phyloP scores from a whole-genome alignment of 2,797 vertebrate genomes.

The Sebastes aleutianus region DNA sequence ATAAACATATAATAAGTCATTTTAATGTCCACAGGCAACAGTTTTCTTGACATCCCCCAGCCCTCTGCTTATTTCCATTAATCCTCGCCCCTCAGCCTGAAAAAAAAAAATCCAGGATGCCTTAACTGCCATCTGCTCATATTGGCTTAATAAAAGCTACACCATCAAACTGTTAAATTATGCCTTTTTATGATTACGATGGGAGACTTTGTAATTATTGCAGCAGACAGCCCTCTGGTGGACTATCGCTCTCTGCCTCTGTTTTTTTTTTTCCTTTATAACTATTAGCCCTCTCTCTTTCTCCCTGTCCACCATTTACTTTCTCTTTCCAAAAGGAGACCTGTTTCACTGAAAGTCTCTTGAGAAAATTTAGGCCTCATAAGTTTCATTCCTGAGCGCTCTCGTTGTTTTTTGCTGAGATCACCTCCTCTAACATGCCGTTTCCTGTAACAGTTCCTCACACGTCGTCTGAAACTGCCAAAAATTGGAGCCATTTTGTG shows the following conservation, averaged over 20 bases:
- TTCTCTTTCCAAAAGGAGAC: not conserved
- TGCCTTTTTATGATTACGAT: constrained; percentile 75
- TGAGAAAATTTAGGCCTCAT: not conserved
- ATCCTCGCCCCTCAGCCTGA: constrained; percentile 56
- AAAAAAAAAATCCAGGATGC: constrained; percentile 58
- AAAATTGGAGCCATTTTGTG: not conserved
- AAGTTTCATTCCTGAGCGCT: constrained; percentile 4
- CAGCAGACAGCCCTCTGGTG: constrained; percentile 33
- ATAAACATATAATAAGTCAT: constrained; percentile 62
- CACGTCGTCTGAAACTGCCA: not conserved
- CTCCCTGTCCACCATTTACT: not conserved
- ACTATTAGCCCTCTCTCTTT: not conserved
- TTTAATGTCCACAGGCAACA: constrained; percentile 54
- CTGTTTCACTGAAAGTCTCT: not conserved
- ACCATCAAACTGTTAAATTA: constrained; percentile 74
- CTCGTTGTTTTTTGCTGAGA: not conserved
- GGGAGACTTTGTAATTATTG: constrained; percentile 49
- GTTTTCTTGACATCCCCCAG: constrained; percentile 54
- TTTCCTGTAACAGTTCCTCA: not conserved
- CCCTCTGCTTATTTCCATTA: constrained; percentile 67
- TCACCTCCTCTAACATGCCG: not conserved
- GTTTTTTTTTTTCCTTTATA: not conserved
- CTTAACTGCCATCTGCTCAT: constrained; percentile 73
- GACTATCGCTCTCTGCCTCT: constrained; percentile 9
- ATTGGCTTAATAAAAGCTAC: constrained; percentile 73